Evolutionary conservation across 2,113 vertebrate genomes (phyloP).

Genomic region (Penelope pileata): DNA sequence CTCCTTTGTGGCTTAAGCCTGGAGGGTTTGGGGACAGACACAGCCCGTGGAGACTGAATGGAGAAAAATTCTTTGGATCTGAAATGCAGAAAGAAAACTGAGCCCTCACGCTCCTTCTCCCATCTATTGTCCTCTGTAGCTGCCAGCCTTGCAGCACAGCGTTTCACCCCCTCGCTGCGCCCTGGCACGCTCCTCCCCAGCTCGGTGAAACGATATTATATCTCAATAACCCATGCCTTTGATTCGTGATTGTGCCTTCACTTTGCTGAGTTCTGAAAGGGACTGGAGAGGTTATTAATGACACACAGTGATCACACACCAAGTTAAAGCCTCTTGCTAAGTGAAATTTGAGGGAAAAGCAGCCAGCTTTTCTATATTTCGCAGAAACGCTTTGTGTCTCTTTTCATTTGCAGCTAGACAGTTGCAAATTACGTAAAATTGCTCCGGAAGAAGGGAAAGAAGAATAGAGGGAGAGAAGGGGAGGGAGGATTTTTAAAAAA

Average conservation of each 20-base stretch:
- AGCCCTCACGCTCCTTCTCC: neutral
- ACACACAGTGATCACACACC: conserved; percentile 56
- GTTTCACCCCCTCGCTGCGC: conserved; percentile 16
- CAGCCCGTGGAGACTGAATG: neutral
- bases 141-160: neutral
- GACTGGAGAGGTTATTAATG: conserved; percentile 62
- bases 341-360: conserved; percentile 61
- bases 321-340: conserved; percentile 55
- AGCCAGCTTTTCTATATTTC: conserved; percentile 62
- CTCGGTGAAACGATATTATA: neutral
- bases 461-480: conserved; percentile 51
- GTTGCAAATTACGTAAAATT: conserved; percentile 73
- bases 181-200: neutral
- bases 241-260: conserved; percentile 59
- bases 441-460: conserved; percentile 56
- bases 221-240: conserved; percentile 54
- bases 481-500: conserved; percentile 1
- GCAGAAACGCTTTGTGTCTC: conserved; percentile 58
- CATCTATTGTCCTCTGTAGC: neutral
- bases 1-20: neutral
- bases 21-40: neutral
- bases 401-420: conserved; percentile 71
- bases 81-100: neutral
- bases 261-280: conserved; percentile 57
- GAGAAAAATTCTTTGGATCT: neutral